Evolutionary conservation across 2,113 vertebrate species (phyloP).

Genomic region (Cromileptes altivelis): DNA sequence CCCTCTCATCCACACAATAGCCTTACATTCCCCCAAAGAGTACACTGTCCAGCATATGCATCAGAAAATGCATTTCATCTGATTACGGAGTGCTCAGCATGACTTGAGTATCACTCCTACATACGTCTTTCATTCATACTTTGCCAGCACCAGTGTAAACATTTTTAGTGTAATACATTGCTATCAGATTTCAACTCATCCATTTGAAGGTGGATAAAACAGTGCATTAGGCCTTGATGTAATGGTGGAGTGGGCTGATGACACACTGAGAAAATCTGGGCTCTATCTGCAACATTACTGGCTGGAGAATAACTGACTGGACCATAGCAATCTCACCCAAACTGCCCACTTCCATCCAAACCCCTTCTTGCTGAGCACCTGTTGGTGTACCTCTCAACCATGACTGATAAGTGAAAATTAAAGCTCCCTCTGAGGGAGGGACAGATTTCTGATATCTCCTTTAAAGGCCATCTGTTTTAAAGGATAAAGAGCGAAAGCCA

Average conservation of each 20-base stretch:
- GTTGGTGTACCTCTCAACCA: conserved; percentile 10
- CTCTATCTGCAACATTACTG: conserved; percentile 11
- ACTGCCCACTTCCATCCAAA: conserved; percentile 21
- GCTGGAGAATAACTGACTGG: conserved; percentile 18
- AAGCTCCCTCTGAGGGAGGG: conserved; percentile 32
- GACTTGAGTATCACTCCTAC: conserved; percentile 2
- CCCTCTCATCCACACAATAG: conserved; percentile 1
- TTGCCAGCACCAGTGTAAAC: background rate
- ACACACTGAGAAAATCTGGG: conserved; percentile 33
- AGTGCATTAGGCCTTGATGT: conserved; percentile 2
- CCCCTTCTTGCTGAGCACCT: conserved; percentile 3
- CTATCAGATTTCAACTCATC: conserved; percentile 29
- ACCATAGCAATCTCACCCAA: background rate
- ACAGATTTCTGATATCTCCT: conserved; percentile 26
- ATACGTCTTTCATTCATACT: background rate
- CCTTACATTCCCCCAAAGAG: background rate
- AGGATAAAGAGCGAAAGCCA: conserved; percentile 26
- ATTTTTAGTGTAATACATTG: background rate
- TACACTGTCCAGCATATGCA: background rate
- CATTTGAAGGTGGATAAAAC: conserved; percentile 36
- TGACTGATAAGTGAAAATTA: conserved; percentile 48
- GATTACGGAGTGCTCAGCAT: conserved; percentile 5
- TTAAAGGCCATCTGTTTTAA: conserved; percentile 28
- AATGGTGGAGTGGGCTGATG: conserved; percentile 28
- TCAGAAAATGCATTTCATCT: background rate